These are phyloP conservation scores for Brachionus koreanus DNA, from an alignment of 1,140 invertebrate species.

Conservation along the genomic window DNA sequence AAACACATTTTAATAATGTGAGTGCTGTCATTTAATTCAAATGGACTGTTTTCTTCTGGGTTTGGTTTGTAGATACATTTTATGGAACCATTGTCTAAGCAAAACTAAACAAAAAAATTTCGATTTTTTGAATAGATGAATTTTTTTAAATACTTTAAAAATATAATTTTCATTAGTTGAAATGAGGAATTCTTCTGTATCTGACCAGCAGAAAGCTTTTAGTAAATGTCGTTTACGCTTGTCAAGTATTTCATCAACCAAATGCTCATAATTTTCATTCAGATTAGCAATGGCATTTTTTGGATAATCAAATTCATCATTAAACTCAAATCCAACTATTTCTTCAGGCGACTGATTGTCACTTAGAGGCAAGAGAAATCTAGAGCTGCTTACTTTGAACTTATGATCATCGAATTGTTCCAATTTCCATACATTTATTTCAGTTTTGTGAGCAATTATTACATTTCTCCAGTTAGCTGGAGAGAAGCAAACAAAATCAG, in stretches of 20 bases:
- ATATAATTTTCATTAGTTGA: conserved; percentile 34
- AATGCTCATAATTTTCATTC: background rate
- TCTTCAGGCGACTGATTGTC: background rate
- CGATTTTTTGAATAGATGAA: background rate
- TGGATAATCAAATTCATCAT: conserved; percentile 1
- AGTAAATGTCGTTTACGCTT: background rate
- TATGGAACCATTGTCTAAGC: background rate
- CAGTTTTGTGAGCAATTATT: background rate
- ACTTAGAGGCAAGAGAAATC: background rate
- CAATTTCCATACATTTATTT: conserved; percentile 25
- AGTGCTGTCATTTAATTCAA: background rate
- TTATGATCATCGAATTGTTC: conserved; percentile 20
- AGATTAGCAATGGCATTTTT: conserved; percentile 14
- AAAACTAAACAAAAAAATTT: background rate
- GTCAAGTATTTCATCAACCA: conserved; percentile 20
- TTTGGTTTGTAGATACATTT: background rate
- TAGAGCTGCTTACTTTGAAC: background rate
- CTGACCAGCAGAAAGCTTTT: background rate
- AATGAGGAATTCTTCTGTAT: background rate
- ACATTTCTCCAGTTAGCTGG: conserved; percentile 37
- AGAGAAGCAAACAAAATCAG: conserved; percentile 16
- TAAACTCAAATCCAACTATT: background rate
- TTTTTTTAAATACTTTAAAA: background rate
- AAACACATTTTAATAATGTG: background rate
- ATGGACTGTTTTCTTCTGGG: background rate